Conservation (phyloP, 2,888 invertebrate genomes). For the Platycnemis pennipes region DNA sequence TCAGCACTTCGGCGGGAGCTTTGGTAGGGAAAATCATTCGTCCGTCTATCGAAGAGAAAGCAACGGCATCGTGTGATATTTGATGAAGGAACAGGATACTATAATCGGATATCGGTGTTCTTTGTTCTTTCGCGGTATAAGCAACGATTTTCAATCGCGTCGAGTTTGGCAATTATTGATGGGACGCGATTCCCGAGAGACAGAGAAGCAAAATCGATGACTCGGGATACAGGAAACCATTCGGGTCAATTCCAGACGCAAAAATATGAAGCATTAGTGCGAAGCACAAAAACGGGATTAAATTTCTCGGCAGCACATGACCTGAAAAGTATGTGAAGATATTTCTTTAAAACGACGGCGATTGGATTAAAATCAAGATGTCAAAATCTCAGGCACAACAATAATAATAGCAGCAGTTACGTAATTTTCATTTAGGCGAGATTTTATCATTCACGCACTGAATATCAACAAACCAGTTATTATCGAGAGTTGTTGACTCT, state of each 20-base stretch:
- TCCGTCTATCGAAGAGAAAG: not conserved
- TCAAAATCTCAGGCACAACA: no score
- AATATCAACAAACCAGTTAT: no score
- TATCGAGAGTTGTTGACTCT: no score
- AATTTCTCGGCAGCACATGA: not conserved
- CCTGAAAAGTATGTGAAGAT: not conserved
- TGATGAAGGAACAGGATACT: not conserved
- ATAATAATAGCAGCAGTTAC: no score
- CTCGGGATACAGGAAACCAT: not conserved
- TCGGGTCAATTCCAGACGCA: not conserved
- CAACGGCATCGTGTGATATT: not conserved
- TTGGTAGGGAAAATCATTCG: not conserved
- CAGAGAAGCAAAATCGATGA: not conserved
- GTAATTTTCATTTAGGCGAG: no score
- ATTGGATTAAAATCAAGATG: no score
- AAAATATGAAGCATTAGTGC: not conserved
- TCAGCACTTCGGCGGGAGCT: not conserved
- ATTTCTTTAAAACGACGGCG: no score
- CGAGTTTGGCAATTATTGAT: not conserved
- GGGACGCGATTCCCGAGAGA: not conserved
- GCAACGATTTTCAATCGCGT: constrained; percentile 27
- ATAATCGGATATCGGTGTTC: constrained; percentile 21
- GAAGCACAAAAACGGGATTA: not conserved
- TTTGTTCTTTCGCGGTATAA: not conserved
- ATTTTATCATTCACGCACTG: no score